A percentile compares a stretch with the other conserved stretches of the same genome.
Evolutionary conservation across 2,113 vertebrate species (phyloP).

Genomic region (Chloropsis cyanopogon): DNA sequence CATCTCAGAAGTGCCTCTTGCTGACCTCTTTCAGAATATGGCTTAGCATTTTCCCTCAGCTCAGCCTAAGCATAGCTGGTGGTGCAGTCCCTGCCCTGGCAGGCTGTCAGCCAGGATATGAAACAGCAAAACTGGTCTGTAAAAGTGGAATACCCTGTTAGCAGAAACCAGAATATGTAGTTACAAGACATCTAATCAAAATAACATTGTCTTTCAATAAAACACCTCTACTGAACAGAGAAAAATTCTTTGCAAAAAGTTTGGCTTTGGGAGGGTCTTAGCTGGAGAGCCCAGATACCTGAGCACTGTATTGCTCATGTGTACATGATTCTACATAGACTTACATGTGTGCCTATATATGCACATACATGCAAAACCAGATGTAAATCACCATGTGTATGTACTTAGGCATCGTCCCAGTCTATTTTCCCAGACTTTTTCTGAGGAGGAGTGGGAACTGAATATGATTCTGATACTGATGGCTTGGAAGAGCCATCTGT

Average conservation of each 20-base stretch:
- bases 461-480: background rate
- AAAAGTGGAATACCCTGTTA: background rate
- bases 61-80: background rate
- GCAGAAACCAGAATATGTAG: background rate
- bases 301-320: background rate
- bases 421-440: slow-evolving; percentile 38
- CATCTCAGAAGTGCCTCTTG: background rate
- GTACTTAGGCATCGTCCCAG: background rate
- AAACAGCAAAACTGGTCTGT: background rate
- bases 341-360: background rate
- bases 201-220: background rate
- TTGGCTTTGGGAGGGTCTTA: background rate
- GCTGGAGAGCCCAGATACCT: background rate
- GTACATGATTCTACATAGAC: background rate
- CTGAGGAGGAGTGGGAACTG: background rate
- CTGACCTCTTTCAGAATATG: background rate
- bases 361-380: background rate
- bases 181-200: background rate
- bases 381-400: background rate
- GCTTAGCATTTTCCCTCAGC: background rate
- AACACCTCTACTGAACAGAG: background rate
- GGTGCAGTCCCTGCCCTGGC: background rate
- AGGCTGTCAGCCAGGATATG: background rate
- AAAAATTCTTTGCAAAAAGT: background rate
- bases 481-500: slow-evolving; percentile 17